Conservation (phyloP, 2,113 vertebrate genomes). For the Melospiza melodia region DNA sequence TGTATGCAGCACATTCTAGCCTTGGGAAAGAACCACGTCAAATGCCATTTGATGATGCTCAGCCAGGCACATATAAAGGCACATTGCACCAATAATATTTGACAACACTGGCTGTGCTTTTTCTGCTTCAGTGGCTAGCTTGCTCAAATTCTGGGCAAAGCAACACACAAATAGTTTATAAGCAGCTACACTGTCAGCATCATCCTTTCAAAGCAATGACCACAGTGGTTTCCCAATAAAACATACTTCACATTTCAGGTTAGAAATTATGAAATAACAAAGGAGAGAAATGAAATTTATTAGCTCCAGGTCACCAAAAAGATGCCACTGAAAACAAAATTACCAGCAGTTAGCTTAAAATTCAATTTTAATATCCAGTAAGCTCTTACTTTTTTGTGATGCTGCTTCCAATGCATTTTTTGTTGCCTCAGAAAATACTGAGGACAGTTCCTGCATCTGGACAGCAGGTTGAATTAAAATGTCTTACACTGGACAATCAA, state of each 20-base stretch:
- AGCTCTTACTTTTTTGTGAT: not conserved
- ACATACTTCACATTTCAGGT: slow-evolving; percentile 19
- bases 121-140: slow-evolving; percentile 71
- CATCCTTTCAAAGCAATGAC: slow-evolving; percentile 23
- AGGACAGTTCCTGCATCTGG: not conserved
- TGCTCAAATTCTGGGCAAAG: slow-evolving; percentile 54
- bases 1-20: slow-evolving; percentile 30
- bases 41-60: slow-evolving; percentile 71
- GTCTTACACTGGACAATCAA: not conserved
- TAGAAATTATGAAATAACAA: not conserved
- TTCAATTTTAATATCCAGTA: not conserved
- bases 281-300: not conserved
- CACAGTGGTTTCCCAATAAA: slow-evolving; percentile 31
- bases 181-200: slow-evolving; percentile 54
- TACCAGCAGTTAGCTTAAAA: not conserved
- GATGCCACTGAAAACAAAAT: not conserved
- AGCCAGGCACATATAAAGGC: slow-evolving; percentile 68
- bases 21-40: slow-evolving; percentile 69
- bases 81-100: slow-evolving; percentile 72
- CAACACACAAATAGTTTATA: slow-evolving; percentile 42
- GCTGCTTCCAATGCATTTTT: not conserved
- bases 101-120: slow-evolving; percentile 72
- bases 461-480: not conserved
- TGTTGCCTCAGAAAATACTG: not conserved
- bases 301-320: not conserved